Percentiles rank a stretch among this genome's conserved stretches.
Conservation (phyloP, 2,113 vertebrate genomes). For the Phocoena phocoena region DNA sequence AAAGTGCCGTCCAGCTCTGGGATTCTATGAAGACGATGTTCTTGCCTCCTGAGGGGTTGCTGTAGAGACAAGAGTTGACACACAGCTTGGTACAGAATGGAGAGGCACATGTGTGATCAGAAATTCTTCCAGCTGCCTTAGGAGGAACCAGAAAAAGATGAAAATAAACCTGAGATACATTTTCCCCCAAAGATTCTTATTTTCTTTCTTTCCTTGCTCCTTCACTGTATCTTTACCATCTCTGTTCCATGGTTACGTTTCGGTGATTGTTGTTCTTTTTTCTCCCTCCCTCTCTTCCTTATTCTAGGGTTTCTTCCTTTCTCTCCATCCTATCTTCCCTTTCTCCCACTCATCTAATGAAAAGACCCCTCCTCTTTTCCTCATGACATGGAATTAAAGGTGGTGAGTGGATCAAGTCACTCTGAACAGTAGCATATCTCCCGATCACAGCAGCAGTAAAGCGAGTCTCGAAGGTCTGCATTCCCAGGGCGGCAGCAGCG, state of each 20-base stretch:
- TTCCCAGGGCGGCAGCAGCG: rapidly evolving
- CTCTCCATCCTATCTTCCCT: background rate
- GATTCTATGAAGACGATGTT: background rate
- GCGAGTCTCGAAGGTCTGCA: background rate
- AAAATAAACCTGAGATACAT: background rate
- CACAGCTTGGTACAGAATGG: background rate
- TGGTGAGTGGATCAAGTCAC: background rate
- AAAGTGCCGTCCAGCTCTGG: background rate
- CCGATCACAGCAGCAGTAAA: background rate
- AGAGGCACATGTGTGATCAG: background rate
- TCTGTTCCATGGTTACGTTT: background rate
- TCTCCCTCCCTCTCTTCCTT: background rate
- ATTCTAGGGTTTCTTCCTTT: background rate
- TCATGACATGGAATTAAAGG: background rate
- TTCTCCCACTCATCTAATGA: background rate
- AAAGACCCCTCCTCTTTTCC: background rate
- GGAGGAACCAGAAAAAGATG: background rate
- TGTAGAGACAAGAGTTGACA: background rate
- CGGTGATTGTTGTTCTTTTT: background rate
- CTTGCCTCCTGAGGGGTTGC: background rate
- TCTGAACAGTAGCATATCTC: background rate
- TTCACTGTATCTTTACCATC: background rate
- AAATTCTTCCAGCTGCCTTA: background rate
- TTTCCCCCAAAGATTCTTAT: background rate
- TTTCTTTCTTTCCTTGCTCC: background rate